phyloP scores from a whole-genome alignment of 2,113 vertebrate genomes.

The Petaurus breviceps region DNA sequence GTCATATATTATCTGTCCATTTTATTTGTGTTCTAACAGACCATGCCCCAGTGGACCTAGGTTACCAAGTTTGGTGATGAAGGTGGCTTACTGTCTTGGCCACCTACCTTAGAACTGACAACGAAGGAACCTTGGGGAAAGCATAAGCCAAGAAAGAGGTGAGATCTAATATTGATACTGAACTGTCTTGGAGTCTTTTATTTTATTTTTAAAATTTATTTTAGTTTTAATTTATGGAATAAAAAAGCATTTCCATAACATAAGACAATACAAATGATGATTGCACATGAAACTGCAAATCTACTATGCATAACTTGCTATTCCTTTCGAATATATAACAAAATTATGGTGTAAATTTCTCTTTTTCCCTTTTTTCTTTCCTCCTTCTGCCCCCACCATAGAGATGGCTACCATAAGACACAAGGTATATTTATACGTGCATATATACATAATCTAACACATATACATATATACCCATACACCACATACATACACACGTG shows the following conservation, averaged over 20 bases:
- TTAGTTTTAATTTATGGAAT: neutral
- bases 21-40: slow-evolving; percentile 47
- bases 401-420: too few species aligned
- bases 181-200: slow-evolving; percentile 30
- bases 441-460: too few species aligned
- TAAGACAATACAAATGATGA: neutral
- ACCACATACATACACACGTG: too few species aligned
- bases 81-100: slow-evolving; percentile 2
- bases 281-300: neutral
- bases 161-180: slow-evolving; percentile 46
- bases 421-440: too few species aligned
- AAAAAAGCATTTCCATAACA: neutral
- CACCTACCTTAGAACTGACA: neutral
- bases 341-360: neutral
- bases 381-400: neutral
- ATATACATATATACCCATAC: too few species aligned
- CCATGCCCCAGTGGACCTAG: slow-evolving; percentile 29
- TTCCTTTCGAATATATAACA: neutral
- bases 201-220: too few species aligned
- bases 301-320: neutral
- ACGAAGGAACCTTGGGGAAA: neutral
- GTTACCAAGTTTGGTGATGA: slow-evolving; percentile 4
- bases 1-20: slow-evolving; percentile 32
- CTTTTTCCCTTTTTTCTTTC: neutral
- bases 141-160: slow-evolving; percentile 29